phyloP scores from a whole-genome alignment of 2,888 invertebrate species.

The Lacanobia oleracea region DNA sequence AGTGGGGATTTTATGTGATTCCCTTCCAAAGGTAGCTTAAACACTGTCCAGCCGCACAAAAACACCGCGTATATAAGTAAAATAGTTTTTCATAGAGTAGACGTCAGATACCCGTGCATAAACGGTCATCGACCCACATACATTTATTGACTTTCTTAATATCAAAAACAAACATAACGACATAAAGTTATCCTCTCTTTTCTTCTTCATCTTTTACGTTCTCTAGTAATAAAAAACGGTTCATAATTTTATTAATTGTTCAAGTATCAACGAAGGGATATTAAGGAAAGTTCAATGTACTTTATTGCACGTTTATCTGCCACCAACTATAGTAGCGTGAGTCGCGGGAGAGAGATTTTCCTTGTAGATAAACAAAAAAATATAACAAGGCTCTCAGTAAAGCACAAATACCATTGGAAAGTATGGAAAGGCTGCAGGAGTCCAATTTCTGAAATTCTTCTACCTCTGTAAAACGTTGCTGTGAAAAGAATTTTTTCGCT shows the following conservation, averaged over 20 bases:
- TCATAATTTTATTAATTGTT: no score
- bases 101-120: no score
- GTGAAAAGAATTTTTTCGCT: conserved; percentile 33
- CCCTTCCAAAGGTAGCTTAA: conserved; percentile 74
- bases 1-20: conserved; percentile 73
- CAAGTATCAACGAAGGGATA: no score
- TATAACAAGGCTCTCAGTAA: conserved; percentile 29
- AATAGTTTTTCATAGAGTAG: conserved; percentile 57
- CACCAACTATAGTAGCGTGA: conserved; percentile 19
- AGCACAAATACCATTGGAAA: conserved; percentile 36
- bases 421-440: conserved; percentile 17
- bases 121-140: no score
- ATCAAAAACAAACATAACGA: no score
- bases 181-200: no score
- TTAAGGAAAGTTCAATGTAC: no score
- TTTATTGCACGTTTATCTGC: no score
- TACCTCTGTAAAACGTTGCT: conserved; percentile 19
- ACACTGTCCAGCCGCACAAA: conserved; percentile 62
- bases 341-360: conserved; percentile 51
- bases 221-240: no score
- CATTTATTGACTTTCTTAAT: no score
- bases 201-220: no score
- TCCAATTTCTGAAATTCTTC: conserved; percentile 30
- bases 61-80: conserved; percentile 66
- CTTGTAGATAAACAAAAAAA: conserved; percentile 49